Evolutionary conservation across 2,797 vertebrate genomes (phyloP), one percentile per base, ranked within the genome.

Genomic region (Tenualosa thibaudeaui): DNA sequence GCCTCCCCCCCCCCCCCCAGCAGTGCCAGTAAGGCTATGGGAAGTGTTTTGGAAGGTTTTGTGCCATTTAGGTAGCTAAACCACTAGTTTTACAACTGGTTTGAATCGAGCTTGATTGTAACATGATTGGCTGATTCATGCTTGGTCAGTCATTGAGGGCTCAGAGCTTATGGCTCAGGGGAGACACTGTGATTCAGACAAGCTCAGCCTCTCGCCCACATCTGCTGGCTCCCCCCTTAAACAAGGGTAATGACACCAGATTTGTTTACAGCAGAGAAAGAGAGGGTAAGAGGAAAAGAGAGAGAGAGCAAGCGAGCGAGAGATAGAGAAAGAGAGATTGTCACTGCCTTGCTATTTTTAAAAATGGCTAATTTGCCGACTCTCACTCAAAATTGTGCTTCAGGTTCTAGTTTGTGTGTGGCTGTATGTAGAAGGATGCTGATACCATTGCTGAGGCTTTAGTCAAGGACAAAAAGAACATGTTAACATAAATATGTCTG

Each of bases 201-300:
- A 26, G 19, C 24, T 31, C 62, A 65, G 26, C 24, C 26, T 68
- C 62, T 31, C 24, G 5, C 65, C 31, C 65, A 37, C 65, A 5
- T 37, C 65, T 31, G 37, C 65, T 71, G 65, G 65, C 3, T 37
- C 65, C 22, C 13, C 6, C 6, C 65, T 65, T 13, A 37, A 37
- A 71, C 5, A 71, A 40, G 65, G 31, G 3, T 40, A 71, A 71
- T 71, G 65, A 71, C 65, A 71, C 65, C n/a, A 62, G 58, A 71
- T 71, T 71, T 71, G 65, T 71, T 71, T 37, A 71, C 37, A 85
- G 85, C 82, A 88, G 83, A 84, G 81, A 85, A 60, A 31, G 2
- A 8, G n/a, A n/a, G 58, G 8, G 56, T 3, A 1, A 60, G 56
- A 8, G 82, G 54, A 24, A 54, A n/a, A 31, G 60, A 71, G 24